phyloP scores from a whole-genome alignment of 2,888 invertebrate genomes.

The Brachycybe producta region DNA sequence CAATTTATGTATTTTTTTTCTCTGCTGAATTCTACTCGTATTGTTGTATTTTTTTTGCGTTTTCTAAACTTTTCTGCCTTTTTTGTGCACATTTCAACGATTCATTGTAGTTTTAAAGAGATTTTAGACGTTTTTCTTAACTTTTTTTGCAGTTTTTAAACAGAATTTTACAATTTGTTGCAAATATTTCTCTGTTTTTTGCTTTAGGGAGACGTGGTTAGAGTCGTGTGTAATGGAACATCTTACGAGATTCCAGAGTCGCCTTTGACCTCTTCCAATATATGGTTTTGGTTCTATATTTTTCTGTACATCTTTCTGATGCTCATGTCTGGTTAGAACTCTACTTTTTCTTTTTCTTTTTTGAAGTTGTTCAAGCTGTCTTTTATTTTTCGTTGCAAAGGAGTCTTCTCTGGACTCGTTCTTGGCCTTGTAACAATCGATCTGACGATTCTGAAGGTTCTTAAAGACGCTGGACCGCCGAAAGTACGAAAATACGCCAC shows the following conservation, averaged over 20 bases:
- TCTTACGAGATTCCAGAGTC: slow-evolving; percentile 2
- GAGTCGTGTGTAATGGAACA: slow-evolving; percentile 10
- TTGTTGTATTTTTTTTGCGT: no score
- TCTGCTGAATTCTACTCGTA: no score
- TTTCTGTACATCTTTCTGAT: slow-evolving; percentile 29
- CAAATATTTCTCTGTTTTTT: no score
- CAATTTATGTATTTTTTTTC: no score
- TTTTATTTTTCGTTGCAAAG: no score
- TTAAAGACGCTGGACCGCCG: slow-evolving; percentile 30
- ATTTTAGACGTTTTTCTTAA: no score
- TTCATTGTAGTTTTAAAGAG: no score
- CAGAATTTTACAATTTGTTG: no score
- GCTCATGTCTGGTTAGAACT: slow-evolving; percentile 28
- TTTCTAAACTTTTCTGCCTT: no score
- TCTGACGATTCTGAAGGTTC: slow-evolving; percentile 29
- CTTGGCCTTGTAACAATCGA: slow-evolving; percentile 33
- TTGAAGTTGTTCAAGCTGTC: neutral
- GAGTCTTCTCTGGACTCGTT: slow-evolving; percentile 34
- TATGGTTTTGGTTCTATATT: slow-evolving; percentile 30
- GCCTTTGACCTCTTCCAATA: slow-evolving; percentile 21
- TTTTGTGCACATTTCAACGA: no score
- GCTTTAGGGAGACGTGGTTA: no score
- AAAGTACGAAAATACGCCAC: slow-evolving; percentile 29
- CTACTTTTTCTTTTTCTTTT: neutral
- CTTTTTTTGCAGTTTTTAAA: no score